Evolutionary conservation across 1,140 invertebrate species (phyloP).

Genomic region (Parasteatoda tepidariorum): DNA sequence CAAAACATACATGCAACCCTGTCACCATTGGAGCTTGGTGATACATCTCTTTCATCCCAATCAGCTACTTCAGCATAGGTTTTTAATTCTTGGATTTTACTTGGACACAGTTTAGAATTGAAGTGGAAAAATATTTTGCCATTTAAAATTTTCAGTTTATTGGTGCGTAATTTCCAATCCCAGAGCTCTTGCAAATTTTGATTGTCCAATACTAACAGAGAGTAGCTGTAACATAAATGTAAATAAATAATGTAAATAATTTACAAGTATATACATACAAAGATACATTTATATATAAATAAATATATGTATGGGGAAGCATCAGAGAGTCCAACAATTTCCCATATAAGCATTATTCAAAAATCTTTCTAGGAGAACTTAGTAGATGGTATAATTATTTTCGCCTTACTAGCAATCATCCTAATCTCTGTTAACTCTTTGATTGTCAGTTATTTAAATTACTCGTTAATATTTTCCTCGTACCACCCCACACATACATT

Average conservation of each 20-base stretch:
- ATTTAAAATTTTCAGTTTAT: constrained; percentile 69
- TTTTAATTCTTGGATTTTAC: constrained; percentile 77
- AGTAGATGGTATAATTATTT: no score
- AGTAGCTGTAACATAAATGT: constrained; percentile 72
- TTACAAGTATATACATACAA: background rate
- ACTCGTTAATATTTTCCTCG: no score
- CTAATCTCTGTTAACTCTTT: no score
- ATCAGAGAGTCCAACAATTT: no score
- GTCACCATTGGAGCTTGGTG: constrained; percentile 86
- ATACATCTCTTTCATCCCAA: constrained; percentile 79
- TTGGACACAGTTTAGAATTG: constrained; percentile 92
- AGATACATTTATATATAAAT: background rate
- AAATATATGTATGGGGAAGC: background rate
- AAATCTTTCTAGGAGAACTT: no score
- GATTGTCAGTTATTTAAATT: no score
- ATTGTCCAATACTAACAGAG: constrained; percentile 86
- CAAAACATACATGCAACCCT: constrained; percentile 83
- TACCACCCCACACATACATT: no score
- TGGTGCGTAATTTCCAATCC: constrained; percentile 76
- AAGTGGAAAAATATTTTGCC: constrained; percentile 90
- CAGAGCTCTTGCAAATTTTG: constrained; percentile 91
- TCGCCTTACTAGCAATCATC: no score
- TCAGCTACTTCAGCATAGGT: constrained; percentile 69
- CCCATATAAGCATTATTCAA: no score
- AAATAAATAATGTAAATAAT: background rate